phyloP scores from a whole-genome alignment of 1,140 invertebrate genomes.

The Bombus consobrinus region DNA sequence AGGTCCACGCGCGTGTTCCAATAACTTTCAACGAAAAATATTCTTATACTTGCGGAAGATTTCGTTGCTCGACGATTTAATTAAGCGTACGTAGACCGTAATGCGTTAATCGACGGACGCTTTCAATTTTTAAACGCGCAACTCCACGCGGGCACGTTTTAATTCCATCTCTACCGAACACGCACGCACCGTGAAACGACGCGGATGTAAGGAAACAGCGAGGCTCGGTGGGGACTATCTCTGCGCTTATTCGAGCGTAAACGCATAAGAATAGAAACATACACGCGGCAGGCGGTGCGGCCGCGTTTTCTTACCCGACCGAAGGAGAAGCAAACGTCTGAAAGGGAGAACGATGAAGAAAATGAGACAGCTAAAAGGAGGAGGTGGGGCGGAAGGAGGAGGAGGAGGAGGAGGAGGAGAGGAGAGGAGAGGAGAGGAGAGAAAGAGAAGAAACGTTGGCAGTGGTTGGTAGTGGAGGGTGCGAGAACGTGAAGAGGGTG shows the following conservation, averaged over 20 bases:
- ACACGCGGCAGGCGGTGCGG: conserved; percentile 3
- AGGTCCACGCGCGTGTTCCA: too few relatives aligned
- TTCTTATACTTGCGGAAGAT: neutral
- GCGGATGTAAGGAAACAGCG: neutral
- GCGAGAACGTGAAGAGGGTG: conserved; percentile 70
- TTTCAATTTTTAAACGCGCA: conserved; percentile 21
- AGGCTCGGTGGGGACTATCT: conserved; percentile 38
- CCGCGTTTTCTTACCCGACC: conserved; percentile 24
- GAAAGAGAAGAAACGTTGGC: conserved; percentile 6
- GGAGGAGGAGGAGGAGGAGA: conserved; percentile 40
- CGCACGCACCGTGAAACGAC: conserved; percentile 19
- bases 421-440: conserved; percentile 42
- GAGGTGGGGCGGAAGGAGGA: conserved; percentile 56
- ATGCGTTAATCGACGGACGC: neutral
- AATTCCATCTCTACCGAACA: conserved; percentile 18
- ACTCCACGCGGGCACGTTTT: conserved; percentile 11
- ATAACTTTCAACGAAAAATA: neutral
- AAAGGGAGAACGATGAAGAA: conserved; percentile 47
- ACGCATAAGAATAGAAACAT: conserved; percentile 54
- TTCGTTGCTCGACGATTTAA: neutral
- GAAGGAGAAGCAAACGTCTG: conserved; percentile 52
- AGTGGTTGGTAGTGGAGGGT: conserved; percentile 69
- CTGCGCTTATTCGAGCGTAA: conserved; percentile 48
- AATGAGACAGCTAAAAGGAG: conserved; percentile 33
- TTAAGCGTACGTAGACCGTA: neutral